Evolutionary conservation across 30 jellyfish, hydroid and myxozoan genomes (phyloP).

Genomic region (Chrysaora quinquecirrha): DNA sequence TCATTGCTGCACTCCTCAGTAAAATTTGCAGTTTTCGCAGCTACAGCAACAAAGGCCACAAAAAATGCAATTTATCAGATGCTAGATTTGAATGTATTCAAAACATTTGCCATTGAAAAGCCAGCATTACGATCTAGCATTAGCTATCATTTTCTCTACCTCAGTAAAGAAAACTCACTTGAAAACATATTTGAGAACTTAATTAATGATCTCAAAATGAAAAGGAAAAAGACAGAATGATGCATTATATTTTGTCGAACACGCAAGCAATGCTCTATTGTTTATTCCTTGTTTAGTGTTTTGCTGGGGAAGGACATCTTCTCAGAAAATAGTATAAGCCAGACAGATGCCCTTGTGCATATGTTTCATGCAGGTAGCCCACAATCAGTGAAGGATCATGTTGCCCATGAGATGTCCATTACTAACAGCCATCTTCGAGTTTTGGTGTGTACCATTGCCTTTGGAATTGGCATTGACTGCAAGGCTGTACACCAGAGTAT

Average conservation of each 20-base stretch:
- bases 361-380: too few relatives aligned
- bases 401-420: too few relatives aligned
- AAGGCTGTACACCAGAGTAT: too few relatives aligned
- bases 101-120: slow-evolving; percentile 5
- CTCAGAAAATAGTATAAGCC: slow-evolving; percentile 2
- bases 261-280: slow-evolving; percentile 23
- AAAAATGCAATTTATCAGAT: slow-evolving; percentile 9
- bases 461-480: too few relatives aligned
- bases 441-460: too few relatives aligned
- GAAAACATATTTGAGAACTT: neutral
- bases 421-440: too few relatives aligned
- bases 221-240: neutral
- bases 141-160: neutral
- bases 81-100: slow-evolving; percentile 22
- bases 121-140: neutral
- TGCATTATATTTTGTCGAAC: slow-evolving; percentile 10
- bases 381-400: too few relatives aligned
- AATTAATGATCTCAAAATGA: slow-evolving; percentile 6
- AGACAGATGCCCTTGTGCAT: too few relatives aligned
- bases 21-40: neutral
- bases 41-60: slow-evolving; percentile 16
- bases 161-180: neutral
- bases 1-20: slow-evolving; percentile 8
- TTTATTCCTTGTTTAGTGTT: slow-evolving; percentile 13
- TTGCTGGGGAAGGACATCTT: slow-evolving; percentile 2